phyloP scores from a whole-genome alignment of 92 coral and sea anemone species.

The Palythoa caribaeorum region DNA sequence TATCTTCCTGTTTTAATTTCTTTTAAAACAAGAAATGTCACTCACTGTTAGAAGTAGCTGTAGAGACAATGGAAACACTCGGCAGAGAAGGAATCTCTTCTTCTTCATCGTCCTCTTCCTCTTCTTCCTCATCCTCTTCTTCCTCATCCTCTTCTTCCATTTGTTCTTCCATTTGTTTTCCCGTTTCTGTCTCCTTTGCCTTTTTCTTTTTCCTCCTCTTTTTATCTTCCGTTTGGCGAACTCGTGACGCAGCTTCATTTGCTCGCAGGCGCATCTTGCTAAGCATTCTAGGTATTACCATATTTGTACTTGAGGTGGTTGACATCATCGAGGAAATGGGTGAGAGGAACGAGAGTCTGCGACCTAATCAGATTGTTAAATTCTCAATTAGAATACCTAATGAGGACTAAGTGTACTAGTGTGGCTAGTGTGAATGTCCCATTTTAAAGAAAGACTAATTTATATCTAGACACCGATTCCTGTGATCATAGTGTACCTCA shows the following conservation, averaged over 20 bases:
- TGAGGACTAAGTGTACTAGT: no score
- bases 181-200: not conserved
- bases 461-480: no score
- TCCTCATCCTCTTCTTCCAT: constrained; percentile 1
- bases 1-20: not conserved
- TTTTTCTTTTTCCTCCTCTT: not conserved
- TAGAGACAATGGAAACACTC: constrained; percentile 25
- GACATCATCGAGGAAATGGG: constrained; percentile 24
- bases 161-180: not conserved
- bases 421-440: no score
- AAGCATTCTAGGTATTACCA: constrained; percentile 42
- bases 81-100: constrained; percentile 19
- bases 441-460: no score
- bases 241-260: constrained; percentile 12
- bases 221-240: not conserved
- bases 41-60: constrained; percentile 23
- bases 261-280: constrained; percentile 39
- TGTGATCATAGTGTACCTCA: no score
- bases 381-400: not conserved
- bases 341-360: not conserved
- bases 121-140: not conserved
- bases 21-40: not conserved
- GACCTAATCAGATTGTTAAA: not conserved
- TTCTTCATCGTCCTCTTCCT: constrained; percentile 10
- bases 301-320: constrained; percentile 20